Base-by-base conservation (phyloP, 2,888 invertebrate species). In the Monoplex corrugatus region DNA sequence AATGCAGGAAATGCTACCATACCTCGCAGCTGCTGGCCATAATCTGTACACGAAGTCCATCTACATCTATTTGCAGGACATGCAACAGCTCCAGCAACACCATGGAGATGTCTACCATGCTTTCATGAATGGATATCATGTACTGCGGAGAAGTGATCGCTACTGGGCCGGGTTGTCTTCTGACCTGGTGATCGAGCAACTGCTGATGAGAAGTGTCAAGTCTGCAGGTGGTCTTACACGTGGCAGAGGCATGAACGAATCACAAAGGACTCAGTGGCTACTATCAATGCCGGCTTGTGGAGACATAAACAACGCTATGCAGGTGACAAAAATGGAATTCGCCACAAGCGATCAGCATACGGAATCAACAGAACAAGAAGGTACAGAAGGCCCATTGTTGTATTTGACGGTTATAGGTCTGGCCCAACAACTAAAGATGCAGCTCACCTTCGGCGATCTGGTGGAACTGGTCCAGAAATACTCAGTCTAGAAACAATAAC, bases 141-240 rank as follows among this genome's bases (percentile, higher is more conserved):
- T 91, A 35, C 23, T 88, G 13, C 28, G 90, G 44, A 63, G 90
- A 19, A 89, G 87, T 45, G 83, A 82, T 38, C 50, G 89, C 0
- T 90, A 57, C 40, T 90, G 90, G 90, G 90, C 83, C 23, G 90
- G 89, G 5, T 57, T 88, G 1, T 88, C 88, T 3, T 44, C 84
- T 28, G 83, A 88, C 38, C 43, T 88, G 40, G 57, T 50, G 0
- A 88, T 88, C 16, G 83, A 88, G 35, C 88, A 88, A n/a, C 23
- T 82, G 2, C 63, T 88, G 28, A 93, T 93, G 92, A 72, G 92
- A 50, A 91, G 91, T 72, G 16, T 92, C 23, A 93, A 86, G 44
- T 23, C 86, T 57, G 82, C 16, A 38, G 83, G 89, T n/a, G 89
- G 87, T 3, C 72, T 89, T 13, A 89, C 89, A 0, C 16, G 87